Evolutionary conservation across 2,888 invertebrate genomes (phyloP), one percentile per base, ranked within the genome.

Genomic region (Geotrupes spiniger): DNA sequence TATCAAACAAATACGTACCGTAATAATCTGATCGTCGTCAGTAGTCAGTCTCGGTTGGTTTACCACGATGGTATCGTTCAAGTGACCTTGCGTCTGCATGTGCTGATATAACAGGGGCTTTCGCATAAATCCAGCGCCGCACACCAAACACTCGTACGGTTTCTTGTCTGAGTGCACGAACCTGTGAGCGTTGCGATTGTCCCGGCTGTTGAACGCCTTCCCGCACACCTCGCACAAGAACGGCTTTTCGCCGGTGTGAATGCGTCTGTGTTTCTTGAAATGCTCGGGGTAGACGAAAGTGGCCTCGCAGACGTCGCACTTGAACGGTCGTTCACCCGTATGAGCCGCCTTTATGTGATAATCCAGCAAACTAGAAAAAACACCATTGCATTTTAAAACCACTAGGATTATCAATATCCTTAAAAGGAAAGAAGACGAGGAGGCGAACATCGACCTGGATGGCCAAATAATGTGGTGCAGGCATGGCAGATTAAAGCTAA

Each of bases 81-180:
- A 68, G 66, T 91, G 91, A 1, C 85, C 84, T 67, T 78, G 80
- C 2, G 78, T 70, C 66, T 84, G 83, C 86, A 89, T 88, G 62
- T 91, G 90, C 29, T 84, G 78, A 64, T 87, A 83, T 0, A 92
- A 77, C 46, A 85, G 74, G 2, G 89, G 88, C 62, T 89, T 90
- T 6, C 91, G 75, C 89, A 91, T 91, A 64, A 86, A 92, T 0
- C 89, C 90, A 58, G 84, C 81, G 2, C 87, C 88, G 65, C 91
- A 92, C 4, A 84, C 82, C 51, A 85, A 73, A 64, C 91, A 92
- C 70, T 89, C 89, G 71, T 89, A 92, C 0, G 90, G 91, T 62
- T 91, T 92, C 68, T 89, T 88, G 67, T 89, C 87, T 62, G 87
- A 88, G 72, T 92, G 92, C 37, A 89, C 84, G 71, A 89, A 91